These are phyloP conservation scores for Thryonomys swinderianus DNA, from an alignment of 2,113 vertebrate genomes.

Conservation along the genomic window DNA sequence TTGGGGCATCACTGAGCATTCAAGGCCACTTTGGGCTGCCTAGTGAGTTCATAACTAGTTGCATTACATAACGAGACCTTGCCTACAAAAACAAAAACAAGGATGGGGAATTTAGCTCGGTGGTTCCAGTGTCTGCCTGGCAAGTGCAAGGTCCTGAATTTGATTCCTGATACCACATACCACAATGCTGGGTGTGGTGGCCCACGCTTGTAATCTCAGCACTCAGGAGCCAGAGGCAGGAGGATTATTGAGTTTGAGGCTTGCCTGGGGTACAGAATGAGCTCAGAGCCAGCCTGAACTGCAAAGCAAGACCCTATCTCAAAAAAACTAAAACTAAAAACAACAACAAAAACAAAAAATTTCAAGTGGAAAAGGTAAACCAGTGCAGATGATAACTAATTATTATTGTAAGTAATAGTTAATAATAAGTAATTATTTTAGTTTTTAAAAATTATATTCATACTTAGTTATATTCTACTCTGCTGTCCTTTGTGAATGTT, in stretches of 20 bases:
- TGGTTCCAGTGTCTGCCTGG: too few species aligned
- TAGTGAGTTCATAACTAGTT: background rate
- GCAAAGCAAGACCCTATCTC: too few species aligned
- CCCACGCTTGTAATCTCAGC: too few species aligned
- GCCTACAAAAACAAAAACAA: background rate
- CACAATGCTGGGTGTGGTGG: too few species aligned
- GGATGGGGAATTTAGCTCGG: too few species aligned
- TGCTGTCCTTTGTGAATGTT: slow-evolving; percentile 33
- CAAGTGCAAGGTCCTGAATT: too few species aligned
- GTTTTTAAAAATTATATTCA: slow-evolving; percentile 4
- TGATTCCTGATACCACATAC: too few species aligned
- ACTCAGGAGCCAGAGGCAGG: too few species aligned
- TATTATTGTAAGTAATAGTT: background rate
- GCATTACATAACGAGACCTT: background rate
- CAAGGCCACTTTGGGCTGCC: background rate
- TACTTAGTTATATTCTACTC: background rate
- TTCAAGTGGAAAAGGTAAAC: background rate
- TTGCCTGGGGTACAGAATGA: too few species aligned
- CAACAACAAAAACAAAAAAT: background rate
- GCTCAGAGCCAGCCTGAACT: too few species aligned
- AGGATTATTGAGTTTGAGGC: too few species aligned
- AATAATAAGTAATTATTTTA: background rate
- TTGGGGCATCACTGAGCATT: background rate
- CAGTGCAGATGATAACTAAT: background rate
- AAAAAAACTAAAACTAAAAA: too few species aligned